Conservation (phyloP, 2,113 vertebrate species). For the Zootoca vivipara region DNA sequence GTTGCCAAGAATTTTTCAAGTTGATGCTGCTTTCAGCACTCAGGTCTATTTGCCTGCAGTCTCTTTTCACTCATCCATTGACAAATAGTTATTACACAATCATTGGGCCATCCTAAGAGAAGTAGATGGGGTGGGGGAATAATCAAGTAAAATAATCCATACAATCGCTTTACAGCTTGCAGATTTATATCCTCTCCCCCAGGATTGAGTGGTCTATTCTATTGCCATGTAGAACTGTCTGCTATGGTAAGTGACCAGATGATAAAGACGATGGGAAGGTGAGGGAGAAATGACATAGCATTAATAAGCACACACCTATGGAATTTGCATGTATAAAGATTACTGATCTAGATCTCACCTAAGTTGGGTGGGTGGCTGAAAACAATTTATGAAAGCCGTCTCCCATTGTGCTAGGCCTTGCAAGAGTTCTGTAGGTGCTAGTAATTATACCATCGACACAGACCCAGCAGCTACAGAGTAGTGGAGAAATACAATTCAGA, state of each 20-base stretch:
- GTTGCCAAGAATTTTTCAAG: conserved; percentile 48
- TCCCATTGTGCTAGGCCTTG: background rate
- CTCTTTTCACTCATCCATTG: conserved; percentile 52
- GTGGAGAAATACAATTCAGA: too few relatives aligned
- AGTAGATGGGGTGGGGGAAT: conserved; percentile 4
- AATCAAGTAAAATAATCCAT: conserved; percentile 33
- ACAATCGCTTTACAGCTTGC: conserved; percentile 39
- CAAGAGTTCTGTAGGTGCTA: background rate
- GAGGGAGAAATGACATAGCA: too few relatives aligned
- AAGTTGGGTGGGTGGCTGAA: background rate
- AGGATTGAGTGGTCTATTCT: too few relatives aligned
- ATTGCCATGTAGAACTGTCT: too few relatives aligned
- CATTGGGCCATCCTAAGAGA: conserved; percentile 28
- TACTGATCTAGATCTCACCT: background rate
- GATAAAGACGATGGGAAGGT: too few relatives aligned
- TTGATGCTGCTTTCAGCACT: conserved; percentile 54
- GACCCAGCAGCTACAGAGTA: background rate
- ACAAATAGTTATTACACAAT: conserved; percentile 60
- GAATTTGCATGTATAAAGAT: too few relatives aligned
- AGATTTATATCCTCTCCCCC: background rate
- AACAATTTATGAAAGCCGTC: background rate
- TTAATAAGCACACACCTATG: too few relatives aligned
- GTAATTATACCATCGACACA: background rate
- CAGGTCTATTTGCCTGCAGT: conserved; percentile 55
- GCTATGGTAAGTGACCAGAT: too few relatives aligned